Percentiles rank a stretch among this genome's conserved stretches.
phyloP scores from a whole-genome alignment of 1,140 invertebrate genomes.

The Triops cancriformis region DNA sequence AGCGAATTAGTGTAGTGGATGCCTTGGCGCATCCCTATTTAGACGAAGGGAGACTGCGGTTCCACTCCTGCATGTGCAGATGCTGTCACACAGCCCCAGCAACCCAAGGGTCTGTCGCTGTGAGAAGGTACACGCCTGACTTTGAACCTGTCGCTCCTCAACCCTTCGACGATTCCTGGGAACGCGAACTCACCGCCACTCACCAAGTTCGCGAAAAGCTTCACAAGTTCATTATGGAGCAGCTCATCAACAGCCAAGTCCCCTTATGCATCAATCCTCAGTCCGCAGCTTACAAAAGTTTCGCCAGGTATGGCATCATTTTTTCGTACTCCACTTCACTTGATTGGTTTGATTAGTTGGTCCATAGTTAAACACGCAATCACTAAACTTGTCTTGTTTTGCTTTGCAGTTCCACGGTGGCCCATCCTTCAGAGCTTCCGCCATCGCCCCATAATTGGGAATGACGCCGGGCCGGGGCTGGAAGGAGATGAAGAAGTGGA shows the following conservation, averaged over 20 bases:
- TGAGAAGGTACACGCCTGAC: slow-evolving; percentile 81
- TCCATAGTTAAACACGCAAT: not conserved
- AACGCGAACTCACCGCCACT: slow-evolving; percentile 81
- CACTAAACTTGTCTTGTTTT: slow-evolving; percentile 47
- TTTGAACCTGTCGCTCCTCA: slow-evolving; percentile 83
- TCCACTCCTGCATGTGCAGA: slow-evolving; percentile 99
- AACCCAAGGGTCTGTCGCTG: slow-evolving; percentile 54
- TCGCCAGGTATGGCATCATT: slow-evolving; percentile 67
- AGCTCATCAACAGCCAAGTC: slow-evolving; percentile 77
- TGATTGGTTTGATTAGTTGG: not conserved
- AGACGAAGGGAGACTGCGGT: slow-evolving; percentile 91
- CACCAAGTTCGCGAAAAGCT: slow-evolving; percentile 97
- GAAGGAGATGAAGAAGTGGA: not conserved
- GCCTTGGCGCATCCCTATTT: slow-evolving; percentile 93
- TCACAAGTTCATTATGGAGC: slow-evolving; percentile 95
- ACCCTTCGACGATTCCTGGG: slow-evolving; percentile 89
- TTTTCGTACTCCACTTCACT: not conserved
- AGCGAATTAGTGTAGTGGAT: slow-evolving; percentile 77
- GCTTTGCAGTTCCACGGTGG: slow-evolving; percentile 70
- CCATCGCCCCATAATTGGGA: slow-evolving; percentile 97
- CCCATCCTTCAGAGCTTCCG: slow-evolving; percentile 91
- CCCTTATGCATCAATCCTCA: slow-evolving; percentile 98
- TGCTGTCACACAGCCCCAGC: slow-evolving; percentile 63
- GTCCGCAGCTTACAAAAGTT: slow-evolving; percentile 97
- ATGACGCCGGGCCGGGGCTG: slow-evolving; percentile 40